A percentile compares a stretch with the other conserved stretches of the same genome.
phyloP scores from a whole-genome alignment of 2,797 vertebrate genomes.

The Chaetodon trifasciatus region DNA sequence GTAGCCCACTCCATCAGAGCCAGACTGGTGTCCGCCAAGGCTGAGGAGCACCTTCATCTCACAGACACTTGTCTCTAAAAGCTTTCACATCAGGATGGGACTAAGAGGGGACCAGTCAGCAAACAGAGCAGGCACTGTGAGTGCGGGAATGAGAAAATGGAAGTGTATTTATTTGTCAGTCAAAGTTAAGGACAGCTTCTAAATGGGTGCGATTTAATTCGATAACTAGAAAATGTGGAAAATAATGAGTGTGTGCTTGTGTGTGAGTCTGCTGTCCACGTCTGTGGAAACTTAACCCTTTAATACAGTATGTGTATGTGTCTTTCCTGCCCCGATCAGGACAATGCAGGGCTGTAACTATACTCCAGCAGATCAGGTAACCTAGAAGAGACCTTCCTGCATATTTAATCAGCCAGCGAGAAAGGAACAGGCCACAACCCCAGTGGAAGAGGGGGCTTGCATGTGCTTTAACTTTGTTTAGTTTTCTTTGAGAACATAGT shows the following conservation, averaged over 20 bases:
- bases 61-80: constrained; percentile 60
- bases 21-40: constrained; percentile 36
- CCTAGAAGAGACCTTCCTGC: constrained; percentile 75
- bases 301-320: constrained; percentile 69
- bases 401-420: constrained; percentile 76
- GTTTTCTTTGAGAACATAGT: constrained; percentile 21
- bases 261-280: constrained; percentile 35
- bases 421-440: constrained; percentile 33
- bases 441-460: constrained; percentile 10
- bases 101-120: constrained; percentile 2
- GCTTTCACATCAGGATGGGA: constrained; percentile 58
- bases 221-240: constrained; percentile 76
- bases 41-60: constrained; percentile 45
- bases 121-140: constrained; percentile 76
- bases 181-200: constrained; percentile 75
- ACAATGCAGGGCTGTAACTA: constrained; percentile 76
- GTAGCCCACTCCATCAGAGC: constrained; percentile 51
- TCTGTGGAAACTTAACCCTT: constrained; percentile 72
- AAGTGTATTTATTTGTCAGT: constrained; percentile 78
- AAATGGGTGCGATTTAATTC: constrained; percentile 68
- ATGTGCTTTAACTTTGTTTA: constrained; percentile 23
- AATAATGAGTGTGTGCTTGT: constrained; percentile 57
- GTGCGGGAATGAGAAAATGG: constrained; percentile 69
- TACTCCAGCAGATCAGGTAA: constrained; percentile 77
- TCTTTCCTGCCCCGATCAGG: constrained; percentile 53